A percentile compares a stretch with the other conserved stretches of the same genome.
phyloP scores from a whole-genome alignment of 2,888 invertebrate genomes.

The Palloptera scutellata region DNA sequence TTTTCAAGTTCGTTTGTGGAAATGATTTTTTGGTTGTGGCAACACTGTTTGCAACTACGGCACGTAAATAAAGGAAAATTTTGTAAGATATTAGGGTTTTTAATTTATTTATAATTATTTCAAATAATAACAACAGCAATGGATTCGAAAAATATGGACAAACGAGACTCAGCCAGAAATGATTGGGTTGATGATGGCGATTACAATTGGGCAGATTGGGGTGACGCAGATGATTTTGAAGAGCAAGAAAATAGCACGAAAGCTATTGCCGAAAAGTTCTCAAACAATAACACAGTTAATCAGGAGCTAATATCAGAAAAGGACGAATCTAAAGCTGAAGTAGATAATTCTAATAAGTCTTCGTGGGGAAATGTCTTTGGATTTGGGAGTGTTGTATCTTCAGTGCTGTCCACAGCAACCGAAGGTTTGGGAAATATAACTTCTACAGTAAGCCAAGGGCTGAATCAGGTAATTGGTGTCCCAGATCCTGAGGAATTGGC shows the following conservation, averaged over 20 bases:
- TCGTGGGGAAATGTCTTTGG: conserved; percentile 71
- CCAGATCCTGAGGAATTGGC: conserved; percentile 84
- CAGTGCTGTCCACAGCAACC: conserved; percentile 78
- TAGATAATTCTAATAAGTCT: background rate
- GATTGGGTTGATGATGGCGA: conserved; percentile 55
- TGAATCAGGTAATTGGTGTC: conserved; percentile 84
- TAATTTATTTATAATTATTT: background rate
- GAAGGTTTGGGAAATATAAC: conserved; percentile 81
- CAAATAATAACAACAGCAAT: conserved; percentile 30
- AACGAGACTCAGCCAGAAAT: conserved; percentile 22
- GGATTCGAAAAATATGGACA: conserved; percentile 20
- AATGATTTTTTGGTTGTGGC: too few species aligned
- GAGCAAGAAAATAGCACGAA: background rate
- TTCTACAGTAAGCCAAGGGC: conserved; percentile 81
- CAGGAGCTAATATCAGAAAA: background rate
- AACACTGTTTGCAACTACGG: too few species aligned
- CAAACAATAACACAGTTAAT: background rate
- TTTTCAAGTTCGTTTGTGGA: too few species aligned
- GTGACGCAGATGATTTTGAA: conserved; percentile 49
- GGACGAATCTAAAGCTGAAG: conserved; percentile 20
- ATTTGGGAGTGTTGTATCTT: conserved; percentile 79
- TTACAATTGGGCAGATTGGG: conserved; percentile 59
- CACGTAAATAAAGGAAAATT: conserved; percentile 29
- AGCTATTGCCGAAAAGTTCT: conserved; percentile 2
- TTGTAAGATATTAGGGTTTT: too few species aligned